Evolutionary conservation across 2,797 vertebrate genomes (phyloP), one percentile per base, ranked within the genome.

Genomic region (Megalops cyprinoides): DNA sequence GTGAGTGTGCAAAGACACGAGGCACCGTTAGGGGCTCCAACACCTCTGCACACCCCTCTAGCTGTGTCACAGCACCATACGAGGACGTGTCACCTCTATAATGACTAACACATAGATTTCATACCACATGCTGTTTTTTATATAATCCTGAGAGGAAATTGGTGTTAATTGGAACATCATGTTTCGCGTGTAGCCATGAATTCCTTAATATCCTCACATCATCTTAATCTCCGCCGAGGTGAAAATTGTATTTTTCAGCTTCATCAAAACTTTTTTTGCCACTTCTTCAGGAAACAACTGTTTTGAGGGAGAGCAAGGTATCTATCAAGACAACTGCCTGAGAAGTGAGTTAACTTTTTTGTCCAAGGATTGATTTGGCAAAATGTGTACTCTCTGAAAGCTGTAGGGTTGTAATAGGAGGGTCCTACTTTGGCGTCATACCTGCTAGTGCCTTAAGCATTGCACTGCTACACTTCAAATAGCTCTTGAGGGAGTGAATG

Each of bases 151-250:
- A 81, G 69, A 84, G 81, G 79, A 88, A 83, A 85, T 81, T 49
- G 71, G 42, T 76, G 83, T 83, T 85, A 85, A 86, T 82, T 85
- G 79, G 84, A 85, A 82, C 75, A 81, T 77, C 76, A 82, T 51
- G 78, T 58, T 49, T 74, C n/a, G 83, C 80, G 76, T 76, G 25
- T 51, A 73, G n/a, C 79, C 42, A 28, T 51, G 65, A 42, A 28
- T 44, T n/a, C 25, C 76, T 71, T 65, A 76, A 85, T 84, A 77
- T 85, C 74, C 83, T n/a, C n/a, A n/a, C n/a, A n/a, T n/a, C n/a
- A n/a, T n/a, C n/a, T n/a, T n/a, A n/a, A n/a, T n/a, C n/a, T n/a
- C n/a, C n/a, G n/a, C n/a, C n/a, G n/a, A n/a, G n/a, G n/a, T n/a
- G n/a, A n/a, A 84, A 82, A 85, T 85, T 82, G 71, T 69, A 80